These are phyloP conservation scores for Falco concolor DNA, from an alignment of 2,797 vertebrate species.

Conservation along the genomic window DNA sequence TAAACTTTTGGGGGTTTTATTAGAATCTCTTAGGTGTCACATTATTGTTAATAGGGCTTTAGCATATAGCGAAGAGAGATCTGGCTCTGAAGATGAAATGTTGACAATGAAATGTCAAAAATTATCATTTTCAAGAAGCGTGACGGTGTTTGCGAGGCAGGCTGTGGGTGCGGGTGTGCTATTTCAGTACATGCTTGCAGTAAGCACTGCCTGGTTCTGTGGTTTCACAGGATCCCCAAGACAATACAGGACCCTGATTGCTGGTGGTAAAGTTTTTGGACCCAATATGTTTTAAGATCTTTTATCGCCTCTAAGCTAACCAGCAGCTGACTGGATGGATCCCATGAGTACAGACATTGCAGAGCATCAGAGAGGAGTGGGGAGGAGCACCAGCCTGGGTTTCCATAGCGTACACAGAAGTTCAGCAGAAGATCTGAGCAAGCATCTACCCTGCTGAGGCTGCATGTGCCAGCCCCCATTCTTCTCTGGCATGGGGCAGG, in stretches of 20 bases:
- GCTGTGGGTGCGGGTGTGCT: accelerated
- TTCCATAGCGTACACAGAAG: not conserved
- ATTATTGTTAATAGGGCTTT: not conserved
- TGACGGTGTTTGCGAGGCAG: not conserved
- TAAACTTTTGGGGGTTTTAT: not conserved
- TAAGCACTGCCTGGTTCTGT: accelerated
- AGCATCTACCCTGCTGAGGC: not conserved
- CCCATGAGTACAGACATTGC: not conserved
- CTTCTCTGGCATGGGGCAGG: not conserved
- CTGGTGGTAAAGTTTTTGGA: not conserved
- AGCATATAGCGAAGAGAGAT: not conserved
- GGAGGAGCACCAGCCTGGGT: not conserved
- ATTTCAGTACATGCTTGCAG: not conserved
- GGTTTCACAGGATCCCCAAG: not conserved
- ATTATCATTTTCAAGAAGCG: not conserved
- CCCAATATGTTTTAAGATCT: not conserved
- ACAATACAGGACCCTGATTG: not conserved
- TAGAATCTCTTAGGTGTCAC: not conserved
- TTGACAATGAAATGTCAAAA: not conserved
- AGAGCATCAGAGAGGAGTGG: not conserved
- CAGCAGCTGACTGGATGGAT: not conserved
- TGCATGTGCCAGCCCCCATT: not conserved
- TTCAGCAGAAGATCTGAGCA: not conserved
- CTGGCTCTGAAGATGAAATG: not conserved
- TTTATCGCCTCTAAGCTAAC: not conserved